Conservation (phyloP, 2,113 vertebrate species). For the Condylura cristata region DNA sequence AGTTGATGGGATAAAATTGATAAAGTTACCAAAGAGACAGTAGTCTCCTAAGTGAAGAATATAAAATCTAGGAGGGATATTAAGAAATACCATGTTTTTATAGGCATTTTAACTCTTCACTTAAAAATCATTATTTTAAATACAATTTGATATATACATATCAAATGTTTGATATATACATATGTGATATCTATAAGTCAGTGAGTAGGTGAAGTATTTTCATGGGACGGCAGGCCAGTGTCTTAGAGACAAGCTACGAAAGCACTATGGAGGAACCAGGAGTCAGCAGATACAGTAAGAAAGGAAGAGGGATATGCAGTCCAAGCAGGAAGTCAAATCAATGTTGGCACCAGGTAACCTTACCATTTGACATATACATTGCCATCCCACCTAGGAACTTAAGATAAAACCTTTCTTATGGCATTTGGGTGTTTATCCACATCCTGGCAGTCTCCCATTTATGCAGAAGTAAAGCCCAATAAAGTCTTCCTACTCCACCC, state of each 20-base stretch:
- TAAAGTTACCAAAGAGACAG: neutral
- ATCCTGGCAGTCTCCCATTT: neutral
- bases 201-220: neutral
- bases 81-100: neutral
- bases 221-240: neutral
- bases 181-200: neutral
- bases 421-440: neutral
- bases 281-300: neutral
- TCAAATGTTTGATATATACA: neutral
- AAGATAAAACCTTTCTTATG: neutral
- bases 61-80: neutral
- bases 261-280: neutral
- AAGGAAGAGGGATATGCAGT: neutral
- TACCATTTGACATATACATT: too few relatives aligned
- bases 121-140: conserved; percentile 1
- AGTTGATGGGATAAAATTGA: neutral
- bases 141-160: neutral
- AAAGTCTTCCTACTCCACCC: neutral
- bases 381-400: neutral
- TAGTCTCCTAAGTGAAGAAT: neutral
- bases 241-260: neutral
- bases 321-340: neutral
- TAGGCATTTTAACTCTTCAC: neutral
- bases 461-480: neutral
- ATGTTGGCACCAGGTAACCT: neutral